These are phyloP conservation scores for Drosophila paranaensis DNA, from an alignment of 2,888 invertebrate genomes.

Conservation along the genomic window DNA sequence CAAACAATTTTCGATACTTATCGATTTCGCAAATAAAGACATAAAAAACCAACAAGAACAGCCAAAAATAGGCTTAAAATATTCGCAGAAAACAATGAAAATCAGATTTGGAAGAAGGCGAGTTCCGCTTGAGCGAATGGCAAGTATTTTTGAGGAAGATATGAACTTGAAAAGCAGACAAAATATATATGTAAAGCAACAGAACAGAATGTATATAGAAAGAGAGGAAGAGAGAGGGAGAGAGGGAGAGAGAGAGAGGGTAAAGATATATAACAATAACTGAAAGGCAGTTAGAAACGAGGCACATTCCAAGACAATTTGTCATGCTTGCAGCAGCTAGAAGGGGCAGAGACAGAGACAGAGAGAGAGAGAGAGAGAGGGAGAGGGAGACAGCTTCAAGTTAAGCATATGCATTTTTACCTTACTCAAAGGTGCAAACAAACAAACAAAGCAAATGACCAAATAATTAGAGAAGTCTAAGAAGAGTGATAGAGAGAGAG, in stretches of 20 bases:
- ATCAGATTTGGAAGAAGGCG: constrained; percentile 36
- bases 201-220: constrained; percentile 19
- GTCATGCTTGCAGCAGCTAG: constrained; percentile 52
- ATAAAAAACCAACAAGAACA: constrained; percentile 36
- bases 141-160: constrained; percentile 60
- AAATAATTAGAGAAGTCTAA: constrained; percentile 59
- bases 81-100: constrained; percentile 45
- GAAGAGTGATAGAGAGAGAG: background rate
- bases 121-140: constrained; percentile 50
- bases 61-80: constrained; percentile 40
- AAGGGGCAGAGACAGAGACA: background rate
- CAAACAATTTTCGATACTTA: constrained; percentile 52
- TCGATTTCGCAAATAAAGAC: constrained; percentile 66
- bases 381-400: background rate
- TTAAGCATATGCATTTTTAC: constrained; percentile 50
- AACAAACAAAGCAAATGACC: constrained; percentile 58
- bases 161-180: constrained; percentile 25
- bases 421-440: constrained; percentile 44
- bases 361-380: background rate
- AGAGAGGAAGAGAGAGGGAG: background rate
- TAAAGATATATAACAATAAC: constrained; percentile 24
- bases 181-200: background rate
- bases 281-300: constrained; percentile 31
- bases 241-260: background rate
- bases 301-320: constrained; percentile 67